Evolutionary conservation across 2,888 invertebrate genomes (phyloP).

Genomic region (Machimus rusticus): DNA sequence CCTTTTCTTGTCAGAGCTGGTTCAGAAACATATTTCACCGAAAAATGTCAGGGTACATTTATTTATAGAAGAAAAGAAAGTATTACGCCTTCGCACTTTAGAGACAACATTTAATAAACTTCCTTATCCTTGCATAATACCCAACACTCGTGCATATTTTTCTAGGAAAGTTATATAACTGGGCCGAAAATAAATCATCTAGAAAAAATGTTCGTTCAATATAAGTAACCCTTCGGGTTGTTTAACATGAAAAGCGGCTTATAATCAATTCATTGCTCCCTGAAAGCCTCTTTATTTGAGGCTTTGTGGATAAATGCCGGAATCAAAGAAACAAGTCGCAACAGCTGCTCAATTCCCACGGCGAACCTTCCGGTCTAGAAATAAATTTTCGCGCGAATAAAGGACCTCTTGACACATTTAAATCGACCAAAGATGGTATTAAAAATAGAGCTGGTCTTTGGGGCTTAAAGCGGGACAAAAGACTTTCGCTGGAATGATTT

Average conservation of each 20-base stretch:
- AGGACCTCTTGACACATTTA: not conserved
- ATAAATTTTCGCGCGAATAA: not conserved
- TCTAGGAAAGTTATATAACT: not conserved
- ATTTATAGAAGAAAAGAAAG: not conserved
- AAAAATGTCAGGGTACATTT: not conserved
- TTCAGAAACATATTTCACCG: not conserved
- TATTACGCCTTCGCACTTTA: not conserved
- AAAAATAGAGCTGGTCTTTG: not conserved
- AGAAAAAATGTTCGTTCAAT: not conserved
- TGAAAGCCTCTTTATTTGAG: not conserved
- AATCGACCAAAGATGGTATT: not conserved
- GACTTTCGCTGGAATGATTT: not conserved
- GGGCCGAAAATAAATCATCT: not conserved
- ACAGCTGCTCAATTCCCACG: not conserved
- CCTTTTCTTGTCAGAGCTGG: not conserved
- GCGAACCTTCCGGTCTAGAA: not conserved
- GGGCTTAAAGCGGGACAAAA: not conserved
- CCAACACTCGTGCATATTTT: not conserved
- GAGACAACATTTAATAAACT: not conserved
- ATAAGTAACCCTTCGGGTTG: not conserved
- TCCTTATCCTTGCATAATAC: not conserved
- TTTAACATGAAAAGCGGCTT: not conserved
- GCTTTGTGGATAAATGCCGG: not conserved
- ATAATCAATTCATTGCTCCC: not conserved
- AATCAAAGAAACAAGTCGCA: not conserved